Base-by-base conservation (phyloP, 2,888 invertebrate genomes). In the Agrilus cyanescens region DNA sequence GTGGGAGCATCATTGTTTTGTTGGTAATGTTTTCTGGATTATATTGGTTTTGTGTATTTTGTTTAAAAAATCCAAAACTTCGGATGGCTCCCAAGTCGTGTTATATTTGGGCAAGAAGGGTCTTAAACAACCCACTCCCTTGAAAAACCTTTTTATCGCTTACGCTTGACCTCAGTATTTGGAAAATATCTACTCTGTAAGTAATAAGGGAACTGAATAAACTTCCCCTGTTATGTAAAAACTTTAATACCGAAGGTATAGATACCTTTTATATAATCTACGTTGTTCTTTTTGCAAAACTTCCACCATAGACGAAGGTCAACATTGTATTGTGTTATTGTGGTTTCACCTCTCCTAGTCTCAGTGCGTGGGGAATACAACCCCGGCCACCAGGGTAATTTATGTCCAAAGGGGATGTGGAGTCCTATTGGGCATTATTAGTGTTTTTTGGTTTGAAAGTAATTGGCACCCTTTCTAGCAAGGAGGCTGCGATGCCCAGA, bases 401-500 rank as follows among this genome's bases (percentile, higher is more conserved):
- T 43, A 29, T 14, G 12, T 12, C 32, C 32, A 25, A n/a, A 43
- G 33, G 3, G 43, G 43, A 25, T 43, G 43, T 8, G 34, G 38
- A 3, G 4, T 38, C 18, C 38, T 43, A 15, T 16, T 12, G 25
- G 20, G 35, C 12, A 38, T 32, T 15, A 46, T 10, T 40, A 41
- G 25, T 15, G 33, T 20, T 38, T 39, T 41, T 16, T 41, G 54
- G 52, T 20, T 41, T 6, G 12, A 55, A 47, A 7, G 49, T 15
- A 10, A 54, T 43, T 7, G 35, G 35, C 35, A 38, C 13, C 13
- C 18, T n/a, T 6, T 37, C 16, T 38, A 41, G 18, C 10, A 45
- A 25, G 12, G 25, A 25, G 53, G 49, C 38, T 58, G 55, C 2
- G 46, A 43, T 34, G 46, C 44, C 54, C 47, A 57, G 12, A 43